Evolutionary conservation across 2,888 invertebrate genomes (phyloP).

Genomic region (Cataglyphis livida): DNA sequence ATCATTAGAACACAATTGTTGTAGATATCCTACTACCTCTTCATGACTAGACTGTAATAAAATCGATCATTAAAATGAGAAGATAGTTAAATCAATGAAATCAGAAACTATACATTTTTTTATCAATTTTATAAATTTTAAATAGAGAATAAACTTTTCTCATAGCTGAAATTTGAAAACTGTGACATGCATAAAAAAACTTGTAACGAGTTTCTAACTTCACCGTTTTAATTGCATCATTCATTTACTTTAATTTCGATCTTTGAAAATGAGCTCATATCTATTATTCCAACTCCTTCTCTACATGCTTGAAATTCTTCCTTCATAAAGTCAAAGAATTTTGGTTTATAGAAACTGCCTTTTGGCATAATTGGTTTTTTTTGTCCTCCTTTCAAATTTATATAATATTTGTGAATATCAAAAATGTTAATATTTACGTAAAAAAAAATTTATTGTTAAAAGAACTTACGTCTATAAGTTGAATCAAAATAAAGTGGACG

Average conservation of each 20-base stretch:
- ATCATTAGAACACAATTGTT: conserved; percentile 90
- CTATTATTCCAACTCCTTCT: conserved; percentile 92
- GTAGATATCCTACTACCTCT: conserved; percentile 89
- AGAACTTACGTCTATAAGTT: conserved; percentile 86
- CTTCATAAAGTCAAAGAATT: conserved; percentile 89
- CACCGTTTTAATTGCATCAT: neutral
- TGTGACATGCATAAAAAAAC: neutral
- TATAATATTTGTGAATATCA: neutral
- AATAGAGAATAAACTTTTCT: neutral
- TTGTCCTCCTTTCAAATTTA: conserved; percentile 84
- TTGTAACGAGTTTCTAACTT: neutral
- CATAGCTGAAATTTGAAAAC: neutral
- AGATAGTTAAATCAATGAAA: neutral
- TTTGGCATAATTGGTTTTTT: conserved; percentile 87
- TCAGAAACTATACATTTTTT: neutral
- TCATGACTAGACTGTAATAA: conserved; percentile 87
- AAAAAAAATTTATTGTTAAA: neutral
- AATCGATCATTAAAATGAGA: conserved; percentile 10
- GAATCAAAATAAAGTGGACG: conserved; percentile 90
- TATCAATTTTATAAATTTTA: neutral
- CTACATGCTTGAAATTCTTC: conserved; percentile 91
- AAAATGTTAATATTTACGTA: neutral
- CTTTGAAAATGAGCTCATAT: conserved; percentile 93
- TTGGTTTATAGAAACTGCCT: conserved; percentile 90
- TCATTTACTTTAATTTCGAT: conserved; percentile 89